A percentile compares a stretch with the other conserved stretches of the same genome.
phyloP scores from a whole-genome alignment of 2,797 vertebrate genomes.

The Oreochromis grahami region DNA sequence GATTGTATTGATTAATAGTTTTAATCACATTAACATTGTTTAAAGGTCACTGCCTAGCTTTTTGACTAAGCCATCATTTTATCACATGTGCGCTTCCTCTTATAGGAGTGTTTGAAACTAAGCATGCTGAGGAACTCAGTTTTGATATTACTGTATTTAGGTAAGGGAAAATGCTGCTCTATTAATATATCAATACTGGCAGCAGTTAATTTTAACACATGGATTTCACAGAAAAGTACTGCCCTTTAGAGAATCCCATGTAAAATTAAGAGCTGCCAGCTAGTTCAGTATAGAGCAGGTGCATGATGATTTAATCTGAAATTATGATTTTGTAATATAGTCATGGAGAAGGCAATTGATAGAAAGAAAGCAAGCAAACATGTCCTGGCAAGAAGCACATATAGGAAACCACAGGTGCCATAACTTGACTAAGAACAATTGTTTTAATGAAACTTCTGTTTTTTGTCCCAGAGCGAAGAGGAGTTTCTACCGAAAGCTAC shows the following conservation, averaged over 20 bases:
- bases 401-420: not conserved
- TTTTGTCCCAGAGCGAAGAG: not conserved
- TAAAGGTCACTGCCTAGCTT: not conserved
- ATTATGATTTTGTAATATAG: not conserved
- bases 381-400: not conserved
- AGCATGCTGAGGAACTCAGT: slow-evolving; percentile 7
- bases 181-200: not conserved
- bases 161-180: not conserved
- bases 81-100: not conserved
- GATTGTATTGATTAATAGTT: not conserved
- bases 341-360: not conserved
- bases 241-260: not conserved
- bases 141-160: not conserved
- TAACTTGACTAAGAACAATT: not conserved
- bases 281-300: not conserved
- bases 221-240: not conserved
- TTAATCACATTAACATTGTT: not conserved
- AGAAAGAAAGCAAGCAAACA: not conserved
- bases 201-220: not conserved
- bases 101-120: not conserved
- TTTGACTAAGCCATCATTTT: not conserved
- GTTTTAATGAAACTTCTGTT: not conserved
- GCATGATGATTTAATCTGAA: not conserved
- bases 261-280: not conserved
- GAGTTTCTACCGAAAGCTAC: slow-evolving; percentile 11